These are phyloP conservation scores for Glossosoma conforme DNA, from an alignment of 1,140 invertebrate genomes.

Conservation along the genomic window DNA sequence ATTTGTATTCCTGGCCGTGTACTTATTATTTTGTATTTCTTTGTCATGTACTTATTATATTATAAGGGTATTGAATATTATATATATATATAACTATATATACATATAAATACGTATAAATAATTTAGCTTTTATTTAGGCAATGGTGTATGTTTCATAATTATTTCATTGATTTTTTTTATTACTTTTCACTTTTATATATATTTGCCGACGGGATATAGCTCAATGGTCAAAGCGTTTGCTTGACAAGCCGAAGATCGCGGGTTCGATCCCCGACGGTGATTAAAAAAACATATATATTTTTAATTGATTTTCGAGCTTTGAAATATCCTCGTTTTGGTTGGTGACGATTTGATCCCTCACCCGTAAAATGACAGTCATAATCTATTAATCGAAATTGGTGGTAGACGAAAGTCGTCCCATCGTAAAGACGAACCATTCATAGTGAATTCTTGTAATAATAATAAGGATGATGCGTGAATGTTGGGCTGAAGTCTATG, in stretches of 20 bases:
- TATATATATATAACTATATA: conserved; percentile 2
- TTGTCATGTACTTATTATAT: not conserved
- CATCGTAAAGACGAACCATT: no score
- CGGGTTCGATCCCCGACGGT: not conserved
- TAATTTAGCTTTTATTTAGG: not conserved
- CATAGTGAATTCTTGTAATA: no score
- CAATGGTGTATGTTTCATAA: conserved; percentile 28
- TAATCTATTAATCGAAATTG: no score
- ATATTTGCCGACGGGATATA: not conserved
- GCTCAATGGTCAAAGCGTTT: not conserved
- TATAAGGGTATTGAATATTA: not conserved
- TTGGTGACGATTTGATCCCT: conserved; percentile 1
- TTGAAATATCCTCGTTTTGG: not conserved
- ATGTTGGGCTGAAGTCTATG: no score
- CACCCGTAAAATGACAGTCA: no score
- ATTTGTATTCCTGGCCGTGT: not conserved
- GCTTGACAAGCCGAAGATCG: not conserved
- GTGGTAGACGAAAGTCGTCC: no score
- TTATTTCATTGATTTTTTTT: conserved; percentile 26
- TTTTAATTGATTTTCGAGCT: no score
- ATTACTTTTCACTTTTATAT: not conserved
- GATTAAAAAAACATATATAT: no score
- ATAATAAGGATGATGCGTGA: no score
- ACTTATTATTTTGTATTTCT: not conserved
- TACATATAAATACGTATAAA: conserved; percentile 2